Evolutionary conservation across 2,888 invertebrate genomes (phyloP), one percentile per base, ranked within the genome.

Genomic region (Lochmaea crataegi): DNA sequence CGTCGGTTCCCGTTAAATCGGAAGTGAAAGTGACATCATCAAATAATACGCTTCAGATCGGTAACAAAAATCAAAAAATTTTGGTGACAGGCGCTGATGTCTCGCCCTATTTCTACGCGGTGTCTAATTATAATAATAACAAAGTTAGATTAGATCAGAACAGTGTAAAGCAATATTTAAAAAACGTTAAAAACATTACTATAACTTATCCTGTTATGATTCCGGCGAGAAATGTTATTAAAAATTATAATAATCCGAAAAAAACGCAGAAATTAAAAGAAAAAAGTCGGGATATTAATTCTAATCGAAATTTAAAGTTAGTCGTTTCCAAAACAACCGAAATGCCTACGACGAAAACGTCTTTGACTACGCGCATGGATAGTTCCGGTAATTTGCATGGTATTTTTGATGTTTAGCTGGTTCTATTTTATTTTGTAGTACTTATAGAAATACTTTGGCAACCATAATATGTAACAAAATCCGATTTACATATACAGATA

Each of bases 151-250:
- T 82, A 71, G 77, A 81, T 56, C 83, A 83, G 60, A 83, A 84
- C n/a, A 81, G 80, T 76, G 83, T 82, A 26, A 83, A 83, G 73
- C 83, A 83, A 63, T 85, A 84, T 78, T 82, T 84, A 73, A 85
- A 85, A 79, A 86, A 85, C 76, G 84, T 85, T 56, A 87, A 86
- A 81, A 87, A 87, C 78, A 84, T 85, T 38, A 86, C 85, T 12
- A 86, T 87, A 81, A 93, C 94, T 79, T 94, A 93, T 85, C 94
- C 94, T 3, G 91, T 93, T 76, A 87, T 90, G 82, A 89, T 90
- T 78, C 90, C 90, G 4, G 82, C 85, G 51, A 82, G 84, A 76
- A 86, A 86, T 83, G 82, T 83, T 72, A 67, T 83, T 2, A 86
- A 85, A 81, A 83, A 83, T 74, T 81, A 81, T 61, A 84, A 82